phyloP scores from a whole-genome alignment of 2,113 vertebrate species.

The Odocoileus virginianus region DNA sequence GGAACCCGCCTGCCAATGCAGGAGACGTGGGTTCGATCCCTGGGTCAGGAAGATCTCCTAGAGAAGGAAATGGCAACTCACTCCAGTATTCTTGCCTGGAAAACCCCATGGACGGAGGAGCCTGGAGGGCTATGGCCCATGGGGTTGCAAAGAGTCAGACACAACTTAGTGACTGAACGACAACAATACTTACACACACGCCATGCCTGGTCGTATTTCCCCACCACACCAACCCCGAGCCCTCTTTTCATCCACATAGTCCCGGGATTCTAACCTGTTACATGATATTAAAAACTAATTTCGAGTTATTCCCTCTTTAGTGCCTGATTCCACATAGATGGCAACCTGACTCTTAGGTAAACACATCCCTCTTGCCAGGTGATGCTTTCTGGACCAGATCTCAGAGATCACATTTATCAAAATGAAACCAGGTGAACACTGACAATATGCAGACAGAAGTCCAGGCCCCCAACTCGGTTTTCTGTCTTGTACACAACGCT shows the following conservation, averaged over 20 bases:
- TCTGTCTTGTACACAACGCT: rapidly evolving
- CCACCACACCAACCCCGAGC: no score
- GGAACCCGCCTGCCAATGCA: background rate
- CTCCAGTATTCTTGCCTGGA: background rate
- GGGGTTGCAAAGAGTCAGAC: background rate
- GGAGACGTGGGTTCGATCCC: background rate
- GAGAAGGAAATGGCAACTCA: background rate
- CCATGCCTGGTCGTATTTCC: rapidly evolving
- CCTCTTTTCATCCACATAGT: background rate
- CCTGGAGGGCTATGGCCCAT: background rate
- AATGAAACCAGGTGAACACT: background rate
- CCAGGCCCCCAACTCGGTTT: background rate
- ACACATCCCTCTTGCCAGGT: background rate
- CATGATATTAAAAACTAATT: background rate
- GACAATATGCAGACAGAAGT: background rate
- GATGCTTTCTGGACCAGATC: background rate
- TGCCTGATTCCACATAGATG: background rate
- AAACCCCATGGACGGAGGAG: background rate
- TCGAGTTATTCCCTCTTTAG: background rate
- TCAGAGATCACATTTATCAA: background rate
- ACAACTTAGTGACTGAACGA: background rate
- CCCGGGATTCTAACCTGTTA: background rate
- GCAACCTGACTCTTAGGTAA: background rate
- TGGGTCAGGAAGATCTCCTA: background rate
- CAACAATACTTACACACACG: rapidly evolving